phyloP scores from a whole-genome alignment of 2,888 invertebrate genomes.

The Prenolepis imparis region DNA sequence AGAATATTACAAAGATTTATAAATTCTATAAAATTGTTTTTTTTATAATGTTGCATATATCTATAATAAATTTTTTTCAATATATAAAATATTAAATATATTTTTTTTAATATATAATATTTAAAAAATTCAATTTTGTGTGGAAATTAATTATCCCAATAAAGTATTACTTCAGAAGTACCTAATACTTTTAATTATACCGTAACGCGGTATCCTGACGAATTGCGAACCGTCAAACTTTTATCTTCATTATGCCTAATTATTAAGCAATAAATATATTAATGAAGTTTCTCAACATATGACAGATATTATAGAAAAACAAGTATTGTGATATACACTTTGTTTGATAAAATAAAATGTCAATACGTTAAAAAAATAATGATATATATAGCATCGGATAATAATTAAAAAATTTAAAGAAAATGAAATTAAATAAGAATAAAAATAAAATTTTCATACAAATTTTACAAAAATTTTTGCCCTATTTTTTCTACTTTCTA shows the following conservation, averaged over 20 bases:
- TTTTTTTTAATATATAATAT: background rate
- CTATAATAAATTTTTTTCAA: too few species aligned
- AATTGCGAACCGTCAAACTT: conserved; percentile 32
- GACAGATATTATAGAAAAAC: background rate
- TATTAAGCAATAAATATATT: conserved; percentile 25
- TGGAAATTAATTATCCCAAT: conserved; percentile 2
- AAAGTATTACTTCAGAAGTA: background rate
- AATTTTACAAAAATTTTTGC: background rate
- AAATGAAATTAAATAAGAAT: background rate
- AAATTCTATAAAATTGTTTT: background rate
- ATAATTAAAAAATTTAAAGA: background rate
- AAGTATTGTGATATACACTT: background rate
- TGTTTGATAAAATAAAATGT: background rate
- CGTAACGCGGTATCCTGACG: background rate
- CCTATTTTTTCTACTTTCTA: background rate
- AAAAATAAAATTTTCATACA: background rate
- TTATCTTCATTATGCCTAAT: conserved; percentile 56
- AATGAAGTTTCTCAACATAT: conserved; percentile 42
- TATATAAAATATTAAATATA: background rate
- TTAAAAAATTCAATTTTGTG: conserved; percentile 11
- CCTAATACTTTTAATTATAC: conserved; percentile 10
- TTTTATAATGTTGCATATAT: background rate
- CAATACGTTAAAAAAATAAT: background rate
- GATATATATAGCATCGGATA: background rate
- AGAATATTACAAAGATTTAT: background rate